Conservation (phyloP, 2,113 vertebrate genomes). For the Shinisaurus crocodilurus region DNA sequence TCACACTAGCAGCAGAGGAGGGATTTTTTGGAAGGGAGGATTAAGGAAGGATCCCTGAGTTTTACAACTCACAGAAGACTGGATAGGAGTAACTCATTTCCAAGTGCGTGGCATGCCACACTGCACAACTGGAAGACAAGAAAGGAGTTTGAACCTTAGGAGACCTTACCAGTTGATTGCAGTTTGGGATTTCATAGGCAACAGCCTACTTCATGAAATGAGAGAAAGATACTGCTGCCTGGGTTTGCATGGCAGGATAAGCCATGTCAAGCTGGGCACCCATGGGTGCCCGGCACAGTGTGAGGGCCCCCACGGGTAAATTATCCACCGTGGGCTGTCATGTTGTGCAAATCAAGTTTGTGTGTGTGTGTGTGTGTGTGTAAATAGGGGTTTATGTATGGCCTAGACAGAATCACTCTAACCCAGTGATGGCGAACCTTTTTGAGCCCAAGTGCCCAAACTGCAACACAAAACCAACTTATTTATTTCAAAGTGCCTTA, state of each 20-base stretch:
- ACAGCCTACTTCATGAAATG: neutral
- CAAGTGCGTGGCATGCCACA: neutral
- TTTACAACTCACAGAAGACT: constrained; percentile 15
- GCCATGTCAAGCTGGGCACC: no score
- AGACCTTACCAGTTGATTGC: neutral
- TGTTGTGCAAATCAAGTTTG: no score
- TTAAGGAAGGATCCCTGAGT: constrained; percentile 15
- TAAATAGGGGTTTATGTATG: neutral
- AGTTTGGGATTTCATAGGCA: neutral
- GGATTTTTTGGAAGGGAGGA: constrained; percentile 1
- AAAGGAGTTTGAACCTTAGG: neutral
- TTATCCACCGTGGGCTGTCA: no score
- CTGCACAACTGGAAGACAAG: neutral
- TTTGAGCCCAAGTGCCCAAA: no score
- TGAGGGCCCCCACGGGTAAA: no score
- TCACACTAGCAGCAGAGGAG: neutral
- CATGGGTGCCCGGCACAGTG: no score
- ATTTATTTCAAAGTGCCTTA: no score
- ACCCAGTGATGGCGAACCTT: no score
- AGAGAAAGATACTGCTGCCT: neutral
- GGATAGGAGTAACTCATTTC: neutral
- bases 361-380: neutral
- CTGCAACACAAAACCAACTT: no score
- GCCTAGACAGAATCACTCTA: no score
- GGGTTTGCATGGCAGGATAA: neutral